Evolutionary conservation across 2,113 vertebrate species (phyloP).

Genomic region (Nothobranchius kuhntae): DNA sequence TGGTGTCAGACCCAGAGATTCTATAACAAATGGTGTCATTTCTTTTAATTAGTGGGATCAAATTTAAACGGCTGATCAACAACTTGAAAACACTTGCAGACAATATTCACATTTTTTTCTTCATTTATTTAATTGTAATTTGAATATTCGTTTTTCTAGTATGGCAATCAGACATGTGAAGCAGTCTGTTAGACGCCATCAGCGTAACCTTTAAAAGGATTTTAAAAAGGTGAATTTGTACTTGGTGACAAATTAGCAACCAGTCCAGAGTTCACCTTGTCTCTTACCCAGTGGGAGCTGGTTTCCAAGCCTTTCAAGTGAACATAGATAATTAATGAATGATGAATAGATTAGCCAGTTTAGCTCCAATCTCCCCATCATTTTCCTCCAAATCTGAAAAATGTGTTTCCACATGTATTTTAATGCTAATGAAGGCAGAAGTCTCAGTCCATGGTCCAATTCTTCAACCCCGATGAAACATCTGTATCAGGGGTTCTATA

Average conservation of each 20-base stretch:
- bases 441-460: conserved; percentile 7
- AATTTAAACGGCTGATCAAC: too few relatives aligned
- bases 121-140: too few relatives aligned
- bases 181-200: neutral
- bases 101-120: too few relatives aligned
- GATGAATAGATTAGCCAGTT: neutral
- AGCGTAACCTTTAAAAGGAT: neutral
- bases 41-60: too few relatives aligned
- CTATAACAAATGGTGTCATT: too few relatives aligned
- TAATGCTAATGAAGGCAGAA: conserved; percentile 22
- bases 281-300: conserved; percentile 2
- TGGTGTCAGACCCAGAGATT: too few relatives aligned
- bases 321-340: conserved; percentile 8
- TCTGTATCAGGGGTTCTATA: conserved; percentile 18
- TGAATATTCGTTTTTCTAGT: too few relatives aligned
- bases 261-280: conserved; percentile 4
- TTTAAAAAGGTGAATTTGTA: neutral
- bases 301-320: neutral
- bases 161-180: too few relatives aligned
- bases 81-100: too few relatives aligned
- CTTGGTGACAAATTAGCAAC: neutral
- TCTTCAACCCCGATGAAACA: conserved; percentile 27
- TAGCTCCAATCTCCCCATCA: neutral
- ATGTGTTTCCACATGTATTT: conserved; percentile 9
- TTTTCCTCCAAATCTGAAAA: neutral